A percentile compares a stretch with the other conserved stretches of the same genome.
phyloP scores from a whole-genome alignment of 2,888 invertebrate species.

The Oegoconia quadripuncta region DNA sequence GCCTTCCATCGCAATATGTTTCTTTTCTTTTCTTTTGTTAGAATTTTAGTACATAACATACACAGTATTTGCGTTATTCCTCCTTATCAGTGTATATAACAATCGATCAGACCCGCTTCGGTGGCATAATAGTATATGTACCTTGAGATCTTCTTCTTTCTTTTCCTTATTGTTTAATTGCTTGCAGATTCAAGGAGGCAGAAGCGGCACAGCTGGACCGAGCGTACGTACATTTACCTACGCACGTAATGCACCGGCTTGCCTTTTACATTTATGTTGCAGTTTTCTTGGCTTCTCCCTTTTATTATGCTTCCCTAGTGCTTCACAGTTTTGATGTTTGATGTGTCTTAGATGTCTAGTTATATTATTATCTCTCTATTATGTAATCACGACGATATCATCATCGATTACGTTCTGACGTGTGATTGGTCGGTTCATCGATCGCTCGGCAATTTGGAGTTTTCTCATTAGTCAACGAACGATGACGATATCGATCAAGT shows the following conservation, averaged over 20 bases:
- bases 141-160: slow-evolving; percentile 59
- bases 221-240: slow-evolving; percentile 86
- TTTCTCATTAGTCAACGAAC: no score
- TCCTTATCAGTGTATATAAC: no score
- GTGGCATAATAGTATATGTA: slow-evolving; percentile 50
- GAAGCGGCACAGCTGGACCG: slow-evolving; percentile 88
- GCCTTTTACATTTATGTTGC: slow-evolving; percentile 40
- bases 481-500: no score
- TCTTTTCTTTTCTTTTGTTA: no score
- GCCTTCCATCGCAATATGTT: no score
- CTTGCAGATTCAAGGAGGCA: slow-evolving; percentile 92
- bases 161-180: slow-evolving; percentile 77
- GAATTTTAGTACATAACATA: no score
- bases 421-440: no score
- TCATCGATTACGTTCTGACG: no score
- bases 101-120: slow-evolving; percentile 49
- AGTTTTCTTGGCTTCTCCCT: slow-evolving; percentile 36
- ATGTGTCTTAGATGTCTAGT: slow-evolving; percentile 15
- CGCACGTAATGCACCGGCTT: slow-evolving; percentile 52
- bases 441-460: no score
- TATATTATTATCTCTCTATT: neutral
- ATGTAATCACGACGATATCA: no score
- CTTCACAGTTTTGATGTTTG: slow-evolving; percentile 23
- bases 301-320: slow-evolving; percentile 34
- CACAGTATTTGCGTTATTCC: no score